Conservation (phyloP, 1,140 invertebrate genomes). For the Pantala flavescens region DNA sequence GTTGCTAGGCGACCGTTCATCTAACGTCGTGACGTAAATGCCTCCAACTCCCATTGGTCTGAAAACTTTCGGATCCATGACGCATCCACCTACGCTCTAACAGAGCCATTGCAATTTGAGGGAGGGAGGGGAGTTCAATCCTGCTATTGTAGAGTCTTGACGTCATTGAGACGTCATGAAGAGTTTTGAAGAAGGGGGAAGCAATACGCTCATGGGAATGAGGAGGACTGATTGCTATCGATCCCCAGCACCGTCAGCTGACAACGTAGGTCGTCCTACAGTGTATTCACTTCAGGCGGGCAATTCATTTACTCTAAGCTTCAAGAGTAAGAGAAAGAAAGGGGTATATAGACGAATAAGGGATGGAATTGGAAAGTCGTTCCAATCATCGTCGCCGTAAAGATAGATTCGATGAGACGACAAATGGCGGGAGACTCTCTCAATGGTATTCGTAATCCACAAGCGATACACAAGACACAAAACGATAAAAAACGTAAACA, state of each 20-base stretch:
- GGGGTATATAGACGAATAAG: too few relatives aligned
- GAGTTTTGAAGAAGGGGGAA: neutral
- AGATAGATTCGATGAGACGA: too few relatives aligned
- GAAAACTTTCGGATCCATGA: neutral
- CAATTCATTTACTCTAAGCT: neutral
- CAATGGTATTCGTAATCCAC: too few relatives aligned
- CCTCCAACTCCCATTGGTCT: neutral
- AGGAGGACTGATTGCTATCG: neutral
- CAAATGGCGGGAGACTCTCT: too few relatives aligned
- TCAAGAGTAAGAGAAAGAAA: neutral
- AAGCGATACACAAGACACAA: too few relatives aligned
- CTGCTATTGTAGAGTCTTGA: neutral
- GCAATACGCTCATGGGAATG: neutral
- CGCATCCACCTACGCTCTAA: neutral
- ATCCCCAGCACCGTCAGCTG: neutral
- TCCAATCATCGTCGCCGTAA: too few relatives aligned
- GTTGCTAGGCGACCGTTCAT: neutral
- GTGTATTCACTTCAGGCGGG: neutral
- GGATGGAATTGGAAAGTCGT: too few relatives aligned
- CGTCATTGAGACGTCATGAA: neutral
- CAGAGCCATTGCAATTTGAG: neutral
- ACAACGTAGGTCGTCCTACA: neutral
- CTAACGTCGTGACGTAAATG: neutral
- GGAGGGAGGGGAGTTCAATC: neutral
- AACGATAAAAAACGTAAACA: too few relatives aligned